Conservation (phyloP, 2,113 vertebrate genomes). For the Oenanthe melanoleuca region DNA sequence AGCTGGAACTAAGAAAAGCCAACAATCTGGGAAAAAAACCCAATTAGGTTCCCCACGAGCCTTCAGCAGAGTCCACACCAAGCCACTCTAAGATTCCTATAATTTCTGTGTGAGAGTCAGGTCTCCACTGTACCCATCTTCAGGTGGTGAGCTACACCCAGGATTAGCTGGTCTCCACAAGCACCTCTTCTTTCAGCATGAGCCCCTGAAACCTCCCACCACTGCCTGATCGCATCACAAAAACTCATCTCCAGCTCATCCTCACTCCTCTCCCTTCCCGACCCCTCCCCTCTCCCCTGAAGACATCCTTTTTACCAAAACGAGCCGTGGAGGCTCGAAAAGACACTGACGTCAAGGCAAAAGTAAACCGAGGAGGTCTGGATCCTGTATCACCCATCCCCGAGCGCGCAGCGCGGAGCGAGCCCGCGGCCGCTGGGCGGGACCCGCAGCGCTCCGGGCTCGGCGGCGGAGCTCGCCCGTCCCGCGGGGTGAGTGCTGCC, state of each 20-base stretch:
- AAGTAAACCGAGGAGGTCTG: slow-evolving; percentile 72
- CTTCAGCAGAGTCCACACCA: no score
- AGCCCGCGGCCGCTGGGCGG: background rate
- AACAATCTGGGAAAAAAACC: no score
- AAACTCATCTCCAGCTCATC: background rate
- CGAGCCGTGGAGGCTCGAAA: slow-evolving; percentile 45
- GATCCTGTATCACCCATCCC: slow-evolving; percentile 38
- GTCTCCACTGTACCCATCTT: background rate
- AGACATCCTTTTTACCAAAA: slow-evolving; percentile 73
- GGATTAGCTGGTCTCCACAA: background rate
- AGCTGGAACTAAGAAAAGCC: no score
- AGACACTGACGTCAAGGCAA: slow-evolving; percentile 73
- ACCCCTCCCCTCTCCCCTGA: slow-evolving; percentile 37
- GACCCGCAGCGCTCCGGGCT: background rate
- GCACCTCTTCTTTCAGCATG: background rate
- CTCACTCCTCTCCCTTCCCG: background rate
- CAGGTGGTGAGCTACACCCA: background rate
- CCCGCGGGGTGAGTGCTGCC: background rate
- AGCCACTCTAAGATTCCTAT: background rate
- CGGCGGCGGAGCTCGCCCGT: slow-evolving; percentile 21
- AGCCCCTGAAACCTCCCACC: background rate
- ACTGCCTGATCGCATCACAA: background rate
- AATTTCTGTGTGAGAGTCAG: background rate
- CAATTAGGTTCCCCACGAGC: no score
- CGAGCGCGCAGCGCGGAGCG: background rate